Evolutionary conservation across 92 coral and sea anemone genomes (phyloP), one percentile per base, ranked within the genome.

Genomic region (Phenganax marumi): DNA sequence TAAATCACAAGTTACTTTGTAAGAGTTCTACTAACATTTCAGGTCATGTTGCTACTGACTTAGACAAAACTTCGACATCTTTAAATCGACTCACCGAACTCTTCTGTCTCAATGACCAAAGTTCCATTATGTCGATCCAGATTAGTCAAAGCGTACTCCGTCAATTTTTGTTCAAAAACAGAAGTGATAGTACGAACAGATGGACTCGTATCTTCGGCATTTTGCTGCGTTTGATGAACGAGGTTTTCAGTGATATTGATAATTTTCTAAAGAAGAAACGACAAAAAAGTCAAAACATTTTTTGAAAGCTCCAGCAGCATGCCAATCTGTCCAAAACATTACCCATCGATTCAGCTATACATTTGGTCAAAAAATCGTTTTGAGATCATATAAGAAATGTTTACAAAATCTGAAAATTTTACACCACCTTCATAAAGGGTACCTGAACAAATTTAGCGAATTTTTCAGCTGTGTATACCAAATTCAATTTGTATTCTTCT

Each of bases 31-130:
- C 5, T 5, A 33, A 33, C 43, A 33, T 33, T 33, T 33, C 43
- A 5, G 5, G 43, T n/a, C n/a, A n/a, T 33, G 43, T 33, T 33
- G 2, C 7, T 39, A 16, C 70, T 16, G 70, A 18, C 21, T 18
- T 1, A 63, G 21, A 18, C 12, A 16, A 63, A 11, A 16, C 21
- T 63, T 11, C 16, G 70, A 63, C 2, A 39, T 63, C 1, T 63
- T 23, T 18, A 24, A 24, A 49, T 17, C 50, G 58, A 49, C 79
- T 74, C n/a, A 74, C 79, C 60, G 10, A 74, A 52, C 13, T 52
- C 47, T n/a, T 50, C 62, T 8, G 46, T 74, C 26, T 52, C 26
- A 51, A 21, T 25, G 8, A 25, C 13, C 33, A 52, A 5, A 1
- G 79, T 13, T 19, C 62, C 79, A 74, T 52, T 52, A 51, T 51